A percentile compares a stretch with the other conserved stretches of the same genome.
These are phyloP conservation scores for Silurus aristotelis DNA, from an alignment of 2,797 vertebrate genomes.

Conservation along the genomic window DNA sequence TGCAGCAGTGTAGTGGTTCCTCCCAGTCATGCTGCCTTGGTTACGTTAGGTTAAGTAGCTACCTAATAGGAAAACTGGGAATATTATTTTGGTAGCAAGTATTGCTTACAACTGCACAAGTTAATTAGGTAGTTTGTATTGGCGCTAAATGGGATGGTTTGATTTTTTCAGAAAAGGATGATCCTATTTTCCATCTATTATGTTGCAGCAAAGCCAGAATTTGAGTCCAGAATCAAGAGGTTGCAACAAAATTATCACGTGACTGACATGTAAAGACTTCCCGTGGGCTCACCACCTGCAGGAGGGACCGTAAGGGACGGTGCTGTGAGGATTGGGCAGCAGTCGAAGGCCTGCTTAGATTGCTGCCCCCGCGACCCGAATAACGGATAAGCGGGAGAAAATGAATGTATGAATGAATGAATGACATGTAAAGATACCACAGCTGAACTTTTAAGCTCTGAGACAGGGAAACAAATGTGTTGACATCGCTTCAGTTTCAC, in stretches of 20 bases:
- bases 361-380: too few species aligned
- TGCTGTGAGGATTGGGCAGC: too few species aligned
- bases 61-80: neutral
- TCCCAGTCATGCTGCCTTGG: neutral
- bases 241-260: too few species aligned
- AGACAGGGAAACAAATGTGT: neutral
- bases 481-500: neutral
- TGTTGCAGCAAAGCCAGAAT: neutral
- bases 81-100: slow-evolving; percentile 1
- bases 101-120: neutral
- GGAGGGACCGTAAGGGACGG: too few species aligned
- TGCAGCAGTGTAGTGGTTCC: neutral
- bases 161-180: neutral
- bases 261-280: neutral
- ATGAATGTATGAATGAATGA: too few species aligned
- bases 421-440: neutral
- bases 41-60: neutral
- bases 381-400: too few species aligned
- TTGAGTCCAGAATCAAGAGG: neutral
- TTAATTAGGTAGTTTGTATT: slow-evolving; percentile 1
- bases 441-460: neutral
- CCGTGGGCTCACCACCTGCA: too few species aligned
- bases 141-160: neutral
- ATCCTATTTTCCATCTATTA: neutral
- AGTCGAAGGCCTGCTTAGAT: too few species aligned